Evolutionary conservation across 2,888 invertebrate genomes (phyloP).

Genomic region (Mimumesa dahlbomi): DNA sequence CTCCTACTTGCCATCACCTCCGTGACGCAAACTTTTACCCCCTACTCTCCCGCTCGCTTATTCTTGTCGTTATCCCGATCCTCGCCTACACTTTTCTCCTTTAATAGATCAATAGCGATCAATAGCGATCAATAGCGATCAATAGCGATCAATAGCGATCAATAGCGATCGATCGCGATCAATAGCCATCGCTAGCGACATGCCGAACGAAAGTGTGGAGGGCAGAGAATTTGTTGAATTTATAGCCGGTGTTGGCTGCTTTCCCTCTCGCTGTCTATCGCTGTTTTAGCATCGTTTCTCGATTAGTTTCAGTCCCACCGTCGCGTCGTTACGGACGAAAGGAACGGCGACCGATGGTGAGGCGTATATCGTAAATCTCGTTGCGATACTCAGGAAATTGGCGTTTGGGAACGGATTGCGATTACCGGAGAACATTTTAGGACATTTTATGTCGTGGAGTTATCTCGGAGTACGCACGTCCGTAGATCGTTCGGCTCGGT

Average conservation of each 20-base stretch:
- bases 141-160: too few relatives aligned
- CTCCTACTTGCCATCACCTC: slow-evolving; percentile 57
- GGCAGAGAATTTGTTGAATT: slow-evolving; percentile 63
- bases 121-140: too few relatives aligned
- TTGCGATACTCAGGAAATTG: slow-evolving; percentile 14
- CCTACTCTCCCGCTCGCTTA: slow-evolving; percentile 19
- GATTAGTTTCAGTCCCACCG: slow-evolving; percentile 60
- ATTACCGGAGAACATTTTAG: slow-evolving; percentile 26
- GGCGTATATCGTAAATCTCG: slow-evolving; percentile 28
- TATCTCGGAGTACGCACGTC: slow-evolving; percentile 19
- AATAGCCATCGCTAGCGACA: slow-evolving; percentile 52
- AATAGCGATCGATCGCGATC: too few relatives aligned
- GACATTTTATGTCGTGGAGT: slow-evolving; percentile 19
- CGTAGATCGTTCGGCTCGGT: slow-evolving; percentile 1
- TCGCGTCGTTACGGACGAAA: slow-evolving; percentile 30
- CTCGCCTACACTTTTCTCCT: not conserved
- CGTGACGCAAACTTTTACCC: slow-evolving; percentile 15
- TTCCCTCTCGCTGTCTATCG: slow-evolving; percentile 23
- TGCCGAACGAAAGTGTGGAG: slow-evolving; percentile 42
- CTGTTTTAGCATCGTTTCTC: slow-evolving; percentile 27
- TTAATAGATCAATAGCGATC: too few relatives aligned
- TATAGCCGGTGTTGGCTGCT: slow-evolving; percentile 45
- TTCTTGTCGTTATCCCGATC: not conserved
- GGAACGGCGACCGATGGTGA: slow-evolving; percentile 3
- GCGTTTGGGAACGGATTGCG: slow-evolving; percentile 1